Base-by-base conservation (phyloP, 2,797 vertebrate genomes). In the Loriculus beryllinus region DNA sequence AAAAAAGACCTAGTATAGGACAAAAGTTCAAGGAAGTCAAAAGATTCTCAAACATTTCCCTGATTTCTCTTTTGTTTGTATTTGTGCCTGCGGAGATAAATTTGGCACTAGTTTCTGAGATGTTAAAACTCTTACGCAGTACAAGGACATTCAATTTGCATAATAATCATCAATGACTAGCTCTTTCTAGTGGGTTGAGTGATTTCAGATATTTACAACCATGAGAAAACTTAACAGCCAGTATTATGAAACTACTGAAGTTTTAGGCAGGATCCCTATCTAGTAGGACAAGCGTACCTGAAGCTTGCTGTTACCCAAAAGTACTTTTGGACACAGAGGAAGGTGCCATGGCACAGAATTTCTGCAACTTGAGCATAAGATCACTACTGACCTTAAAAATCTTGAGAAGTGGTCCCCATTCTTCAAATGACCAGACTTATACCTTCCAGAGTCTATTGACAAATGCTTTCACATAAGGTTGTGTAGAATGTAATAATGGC, bases 51-150 rank as follows among this genome's bases (percentile, higher is more conserved):
- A 88, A 82, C 71, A 57, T 82, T 71, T 78, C 18, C 42, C 42
- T 33, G n/a, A 75, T 85, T 88, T 93, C 35, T 78, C 72, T 72
- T 93, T 88, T 67, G 5, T 65, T 92, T 79, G 37, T 83, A 81
- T 65, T 85, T 89, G 26, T 69, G 45, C 23, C 29, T 28, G 16
- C 56, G 47, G 90, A 86, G 54, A 33, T 56, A 88, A 93, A 62
- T 12, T 72, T 69, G 79, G 40, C 21, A 52, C 18, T 59, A 37
- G 13, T 49, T 91, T 91, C 39, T 45, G 16, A 71, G 39, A 39
- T 23, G 6, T 67, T 54, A 52, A 67, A 83, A 95, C 9, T 71
- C 74, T 25, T 45, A 26, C 0, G 0, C n/a, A 51, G 22, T 51
- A 42, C n/a, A 87, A 69, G 13, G 28, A 69, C 63, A 18, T 83